A percentile compares a stretch with the other conserved stretches of the same genome.
These are phyloP conservation scores for Eptesicus fuscus DNA, from an alignment of 2,113 vertebrate genomes.

Conservation along the genomic window DNA sequence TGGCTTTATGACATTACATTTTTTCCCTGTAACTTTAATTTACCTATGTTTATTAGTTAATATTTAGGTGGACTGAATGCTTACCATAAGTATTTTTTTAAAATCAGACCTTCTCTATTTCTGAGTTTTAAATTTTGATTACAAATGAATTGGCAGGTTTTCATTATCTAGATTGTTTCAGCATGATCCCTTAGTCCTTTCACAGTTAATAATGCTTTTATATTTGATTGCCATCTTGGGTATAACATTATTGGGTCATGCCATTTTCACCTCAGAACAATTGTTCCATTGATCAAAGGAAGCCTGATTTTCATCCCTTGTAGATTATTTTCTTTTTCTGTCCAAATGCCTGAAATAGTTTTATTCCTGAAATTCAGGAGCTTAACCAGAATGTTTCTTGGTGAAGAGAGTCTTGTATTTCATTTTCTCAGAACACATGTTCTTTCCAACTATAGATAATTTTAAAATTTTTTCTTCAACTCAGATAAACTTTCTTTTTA, in stretches of 20 bases:
- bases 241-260: not conserved
- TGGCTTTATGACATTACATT: not conserved
- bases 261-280: not conserved
- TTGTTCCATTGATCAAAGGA: not conserved
- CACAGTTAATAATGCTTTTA: not conserved
- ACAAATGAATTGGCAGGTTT: not conserved
- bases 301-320: not conserved
- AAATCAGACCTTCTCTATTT: not conserved
- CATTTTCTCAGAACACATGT: not conserved
- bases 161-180: not conserved
- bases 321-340: not conserved
- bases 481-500: conserved; percentile 3
- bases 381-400: not conserved
- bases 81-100: not conserved
- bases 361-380: not conserved
- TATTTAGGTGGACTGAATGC: not conserved
- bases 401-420: not conserved
- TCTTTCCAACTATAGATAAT: not conserved
- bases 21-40: not conserved
- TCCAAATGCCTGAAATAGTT: not conserved
- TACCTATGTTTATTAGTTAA: not conserved
- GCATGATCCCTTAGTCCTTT: not conserved
- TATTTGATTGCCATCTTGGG: not conserved
- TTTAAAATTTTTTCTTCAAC: not conserved
- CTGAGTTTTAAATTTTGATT: conserved; percentile 9